Evolutionary conservation across 2,797 vertebrate species (phyloP), one percentile per base, ranked within the genome.

Genomic region (Tauraco hartlaubi): DNA sequence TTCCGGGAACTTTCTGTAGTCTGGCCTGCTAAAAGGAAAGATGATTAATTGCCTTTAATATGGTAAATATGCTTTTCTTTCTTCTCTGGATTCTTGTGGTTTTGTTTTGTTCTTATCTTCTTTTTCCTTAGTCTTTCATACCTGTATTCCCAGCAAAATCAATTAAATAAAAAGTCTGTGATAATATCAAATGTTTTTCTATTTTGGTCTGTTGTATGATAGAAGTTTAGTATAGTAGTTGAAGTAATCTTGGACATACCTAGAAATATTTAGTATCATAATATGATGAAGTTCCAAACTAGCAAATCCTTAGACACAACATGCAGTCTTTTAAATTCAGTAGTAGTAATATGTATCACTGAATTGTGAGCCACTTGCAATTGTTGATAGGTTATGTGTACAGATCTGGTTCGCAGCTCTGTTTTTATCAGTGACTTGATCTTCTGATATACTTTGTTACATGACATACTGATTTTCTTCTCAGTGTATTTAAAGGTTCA

Each of bases 1-100:
- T 85, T 90, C 77, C 63, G 59, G 41, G 55, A 91, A 54, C 86
- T 77, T 92, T 95, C 73, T 91, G 20, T 49, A 72, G 54, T 48
- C 31, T 84, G 66, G 29, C 16, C 44, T 86, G 16, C 62, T 86
- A 76, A 84, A 91, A 73, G 31, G 44, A 86, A 84, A 88, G 46
- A 76, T 72, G 63, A 85, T 89, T 84, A 80, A 80, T 78, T 94
- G 25, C 31, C 31, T 78, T 85, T 78, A 85, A 58, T 76, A 76
- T 11, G 19, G 17, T 73, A 86, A 78, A 92, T n/a, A 73, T 25
- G 9, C 4, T 55, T 93, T 74, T 43, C 14, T 82, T 87, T 87
- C 44, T 87, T 87, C 44, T 84, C 23, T 61, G n/a, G 7, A 11
- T 63, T 72, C 39, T 78, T 61, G 5, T 19, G 22, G 0, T 2